Evolutionary conservation across 2,113 vertebrate genomes (phyloP).

Genomic region (Ramphastos sulfuratus): DNA sequence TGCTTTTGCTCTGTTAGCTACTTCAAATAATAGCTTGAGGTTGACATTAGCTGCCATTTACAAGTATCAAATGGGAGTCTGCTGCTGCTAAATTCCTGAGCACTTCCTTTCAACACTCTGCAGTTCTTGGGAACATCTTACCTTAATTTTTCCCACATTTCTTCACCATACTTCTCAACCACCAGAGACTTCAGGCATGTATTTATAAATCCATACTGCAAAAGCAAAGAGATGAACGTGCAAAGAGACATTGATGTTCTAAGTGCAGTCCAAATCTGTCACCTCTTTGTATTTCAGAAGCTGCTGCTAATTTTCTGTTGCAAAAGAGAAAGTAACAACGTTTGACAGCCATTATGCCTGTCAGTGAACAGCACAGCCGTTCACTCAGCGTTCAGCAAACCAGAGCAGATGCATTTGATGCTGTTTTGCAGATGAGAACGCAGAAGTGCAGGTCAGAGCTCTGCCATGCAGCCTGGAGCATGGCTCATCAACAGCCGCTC

Average conservation of each 20-base stretch:
- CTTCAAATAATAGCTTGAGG: not conserved
- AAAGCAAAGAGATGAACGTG: not conserved
- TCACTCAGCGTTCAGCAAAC: not conserved
- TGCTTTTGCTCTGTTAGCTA: not conserved
- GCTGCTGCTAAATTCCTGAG: not conserved
- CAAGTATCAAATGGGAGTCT: not conserved
- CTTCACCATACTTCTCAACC: constrained; percentile 79
- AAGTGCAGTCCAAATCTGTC: not conserved
- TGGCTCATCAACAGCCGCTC: not conserved
- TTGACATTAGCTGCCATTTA: not conserved
- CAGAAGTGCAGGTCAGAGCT: fast-evolving
- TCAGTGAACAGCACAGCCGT: not conserved
- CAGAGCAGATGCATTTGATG: fast-evolving
- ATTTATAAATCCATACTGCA: constrained; percentile 83
- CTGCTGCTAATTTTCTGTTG: not conserved
- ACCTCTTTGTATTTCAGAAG: not conserved
- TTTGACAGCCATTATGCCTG: not conserved
- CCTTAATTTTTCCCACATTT: constrained; percentile 83
- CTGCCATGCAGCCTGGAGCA: not conserved
- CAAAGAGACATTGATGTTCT: not conserved
- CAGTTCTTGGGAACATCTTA: constrained; percentile 4
- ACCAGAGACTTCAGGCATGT: constrained; percentile 76
- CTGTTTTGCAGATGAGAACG: fast-evolving
- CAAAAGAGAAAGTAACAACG: not conserved
- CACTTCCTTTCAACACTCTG: not conserved